Base-by-base conservation (phyloP, 2,888 invertebrate species). In the Pinctada fucata region DNA sequence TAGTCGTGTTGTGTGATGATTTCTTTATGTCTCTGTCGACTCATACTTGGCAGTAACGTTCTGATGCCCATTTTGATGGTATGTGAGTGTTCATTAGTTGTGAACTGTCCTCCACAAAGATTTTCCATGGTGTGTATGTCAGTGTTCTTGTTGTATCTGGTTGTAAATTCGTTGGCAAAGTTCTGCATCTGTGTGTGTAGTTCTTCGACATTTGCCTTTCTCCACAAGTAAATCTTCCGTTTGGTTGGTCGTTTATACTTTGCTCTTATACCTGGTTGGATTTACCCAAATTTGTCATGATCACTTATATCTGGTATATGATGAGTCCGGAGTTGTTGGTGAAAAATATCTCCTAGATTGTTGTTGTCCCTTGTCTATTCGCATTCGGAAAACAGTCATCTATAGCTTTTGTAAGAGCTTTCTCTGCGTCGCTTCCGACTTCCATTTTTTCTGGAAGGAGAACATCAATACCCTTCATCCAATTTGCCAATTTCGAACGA, bases 281-380 rank as follows among this genome's bases (percentile, higher is more conserved):
- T 58, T 10, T 67, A 73, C n/a, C 72, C 77, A 10, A 75, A 77
- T 5, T 4, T 69, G 51, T 77, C 75, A 63, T 76, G 81, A 47
- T 81, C 79, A 66, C 75, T 71, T n/a, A 76, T 68, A 3, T 79
- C 73, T 45, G 70, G 76, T 3, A 74, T 13, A 10, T 45, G 10
- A 78, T 64, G 2, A 75, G 67, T 45, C 51, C 69, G 64, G 79
- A 79, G 65, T 58, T 79, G 74, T 81, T 81, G 3, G 77, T 79
- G 3, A 78, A 58, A 79, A 76, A 13, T 75, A 1, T 10, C 78
- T 31, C 31, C 79, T 2, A 82, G 52, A 1, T 49, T 78, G 52
- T 75, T 69, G 3, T n/a, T 49, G n/a, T 72, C 73, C 67, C 80
- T 67, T 4, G 75, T 81, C 31, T 31, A 31, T 31, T 31, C 31